phyloP scores from a whole-genome alignment of 2,113 vertebrate genomes.

The Siniperca knerii region DNA sequence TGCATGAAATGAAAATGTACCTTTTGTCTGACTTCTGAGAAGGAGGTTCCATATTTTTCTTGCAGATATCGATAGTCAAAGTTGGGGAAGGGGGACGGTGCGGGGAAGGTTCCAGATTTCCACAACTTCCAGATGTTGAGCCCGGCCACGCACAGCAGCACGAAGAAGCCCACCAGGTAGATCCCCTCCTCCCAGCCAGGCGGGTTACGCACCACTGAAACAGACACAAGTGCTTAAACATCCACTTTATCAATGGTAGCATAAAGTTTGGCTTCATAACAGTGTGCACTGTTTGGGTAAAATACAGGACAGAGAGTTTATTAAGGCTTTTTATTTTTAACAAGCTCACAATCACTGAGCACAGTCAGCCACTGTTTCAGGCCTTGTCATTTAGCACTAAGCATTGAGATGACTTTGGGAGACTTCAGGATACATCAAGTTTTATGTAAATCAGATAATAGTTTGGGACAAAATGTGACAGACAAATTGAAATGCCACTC shows the following conservation, averaged over 20 bases:
- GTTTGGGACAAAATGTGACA: slow-evolving; percentile 2
- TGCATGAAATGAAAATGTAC: slow-evolving; percentile 72
- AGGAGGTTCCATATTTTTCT: slow-evolving; percentile 93
- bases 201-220: slow-evolving; percentile 89
- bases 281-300: not conserved
- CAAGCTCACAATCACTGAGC: slow-evolving; percentile 27
- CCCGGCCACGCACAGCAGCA: slow-evolving; percentile 88
- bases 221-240: slow-evolving; percentile 2
- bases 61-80: slow-evolving; percentile 96
- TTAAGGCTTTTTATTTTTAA: slow-evolving; percentile 18
- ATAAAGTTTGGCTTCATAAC: not conserved
- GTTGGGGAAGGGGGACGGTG: slow-evolving; percentile 96
- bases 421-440: not conserved
- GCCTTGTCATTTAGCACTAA: slow-evolving; percentile 23
- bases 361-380: slow-evolving; percentile 11
- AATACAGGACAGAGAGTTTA: not conserved
- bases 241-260: not conserved
- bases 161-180: slow-evolving; percentile 90
- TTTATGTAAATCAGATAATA: slow-evolving; percentile 40
- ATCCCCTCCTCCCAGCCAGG: slow-evolving; percentile 94
- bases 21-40: slow-evolving; percentile 87
- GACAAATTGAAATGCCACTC: slow-evolving; percentile 16
- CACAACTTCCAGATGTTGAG: slow-evolving; percentile 97
- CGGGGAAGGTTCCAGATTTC: slow-evolving; percentile 93
- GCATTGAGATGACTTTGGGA: not conserved